These are phyloP conservation scores for Horisme vitalbata DNA, from an alignment of 2,888 invertebrate genomes.

Conservation along the genomic window DNA sequence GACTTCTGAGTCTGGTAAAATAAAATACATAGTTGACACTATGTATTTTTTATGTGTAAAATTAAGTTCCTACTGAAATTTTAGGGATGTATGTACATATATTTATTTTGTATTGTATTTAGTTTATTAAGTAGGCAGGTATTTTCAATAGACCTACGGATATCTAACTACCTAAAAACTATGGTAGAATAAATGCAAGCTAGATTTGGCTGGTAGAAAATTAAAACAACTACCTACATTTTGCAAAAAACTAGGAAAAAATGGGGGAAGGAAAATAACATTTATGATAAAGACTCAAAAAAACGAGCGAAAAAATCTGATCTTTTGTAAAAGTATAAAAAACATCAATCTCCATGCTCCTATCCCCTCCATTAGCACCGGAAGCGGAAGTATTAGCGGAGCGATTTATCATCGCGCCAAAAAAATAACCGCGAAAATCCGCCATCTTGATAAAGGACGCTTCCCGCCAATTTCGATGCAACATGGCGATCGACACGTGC, in stretches of 20 bases:
- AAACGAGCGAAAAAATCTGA: constrained; percentile 2
- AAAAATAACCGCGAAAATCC: constrained; percentile 52
- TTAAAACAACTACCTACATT: too few species aligned
- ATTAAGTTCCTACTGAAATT: too few species aligned
- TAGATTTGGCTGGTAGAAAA: too few species aligned
- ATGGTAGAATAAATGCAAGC: too few species aligned
- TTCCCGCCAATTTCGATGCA: constrained; percentile 52
- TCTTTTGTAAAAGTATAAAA: constrained; percentile 13
- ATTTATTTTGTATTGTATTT: too few species aligned
- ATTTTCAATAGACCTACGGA: too few species aligned
- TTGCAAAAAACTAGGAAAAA: too few species aligned
- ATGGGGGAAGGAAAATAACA: background rate
- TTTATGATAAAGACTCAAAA: background rate
- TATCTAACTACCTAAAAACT: too few species aligned
- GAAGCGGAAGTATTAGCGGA: constrained; percentile 63
- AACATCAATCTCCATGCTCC: constrained; percentile 40
- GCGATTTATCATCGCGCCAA: constrained; percentile 58
- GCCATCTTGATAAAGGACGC: constrained; percentile 52
- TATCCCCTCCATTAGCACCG: constrained; percentile 48
- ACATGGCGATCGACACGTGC: constrained; percentile 46
- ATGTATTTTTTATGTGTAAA: too few species aligned
- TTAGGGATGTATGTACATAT: too few species aligned
- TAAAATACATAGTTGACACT: too few species aligned
- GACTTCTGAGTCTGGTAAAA: background rate
- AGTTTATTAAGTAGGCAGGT: too few species aligned